These are phyloP conservation scores for Phymastichus coffea DNA, from an alignment of 1,140 invertebrate species.

Conservation along the genomic window DNA sequence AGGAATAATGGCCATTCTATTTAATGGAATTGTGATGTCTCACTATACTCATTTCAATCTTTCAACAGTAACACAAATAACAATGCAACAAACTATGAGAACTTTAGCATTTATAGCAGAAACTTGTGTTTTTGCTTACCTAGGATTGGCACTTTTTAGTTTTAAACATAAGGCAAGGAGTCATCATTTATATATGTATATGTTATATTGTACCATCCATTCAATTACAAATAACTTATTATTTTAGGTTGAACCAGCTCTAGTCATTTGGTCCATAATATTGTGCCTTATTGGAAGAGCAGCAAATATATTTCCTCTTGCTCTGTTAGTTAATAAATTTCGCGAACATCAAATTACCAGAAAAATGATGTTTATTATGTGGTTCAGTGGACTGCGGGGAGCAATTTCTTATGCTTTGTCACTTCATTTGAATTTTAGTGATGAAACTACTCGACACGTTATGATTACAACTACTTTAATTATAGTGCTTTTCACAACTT, in stretches of 20 bases:
- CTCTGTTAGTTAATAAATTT: conserved; percentile 92
- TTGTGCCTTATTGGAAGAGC: conserved; percentile 91
- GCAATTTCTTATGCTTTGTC: conserved; percentile 98
- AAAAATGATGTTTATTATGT: conserved; percentile 99
- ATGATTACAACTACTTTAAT: conserved; percentile 97
- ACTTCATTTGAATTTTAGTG: conserved; percentile 91
- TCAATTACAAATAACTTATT: conserved; percentile 14
- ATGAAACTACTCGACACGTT: conserved; percentile 89
- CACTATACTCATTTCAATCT: conserved; percentile 99
- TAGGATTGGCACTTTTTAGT: conserved; percentile 96
- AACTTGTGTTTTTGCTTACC: conserved; percentile 99
- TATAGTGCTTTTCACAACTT: conserved; percentile 92
- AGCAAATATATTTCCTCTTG: conserved; percentile 95
- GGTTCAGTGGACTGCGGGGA: conserved; percentile 95
- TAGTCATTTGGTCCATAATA: conserved; percentile 92
- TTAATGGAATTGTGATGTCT: conserved; percentile 99
- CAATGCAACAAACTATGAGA: conserved; percentile 98
- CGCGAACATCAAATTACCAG: conserved; percentile 96
- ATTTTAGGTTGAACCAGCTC: conserved; percentile 67
- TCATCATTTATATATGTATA: background rate
- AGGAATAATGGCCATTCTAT: conserved; percentile 99
- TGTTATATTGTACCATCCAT: background rate
- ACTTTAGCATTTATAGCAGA: conserved; percentile 97
- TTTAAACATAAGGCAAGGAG: conserved; percentile 73
- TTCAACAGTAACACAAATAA: conserved; percentile 97